Evolutionary conservation across 2,888 invertebrate genomes (phyloP), one percentile per base, ranked within the genome.

Genomic region (Limnephilus lunatus): DNA sequence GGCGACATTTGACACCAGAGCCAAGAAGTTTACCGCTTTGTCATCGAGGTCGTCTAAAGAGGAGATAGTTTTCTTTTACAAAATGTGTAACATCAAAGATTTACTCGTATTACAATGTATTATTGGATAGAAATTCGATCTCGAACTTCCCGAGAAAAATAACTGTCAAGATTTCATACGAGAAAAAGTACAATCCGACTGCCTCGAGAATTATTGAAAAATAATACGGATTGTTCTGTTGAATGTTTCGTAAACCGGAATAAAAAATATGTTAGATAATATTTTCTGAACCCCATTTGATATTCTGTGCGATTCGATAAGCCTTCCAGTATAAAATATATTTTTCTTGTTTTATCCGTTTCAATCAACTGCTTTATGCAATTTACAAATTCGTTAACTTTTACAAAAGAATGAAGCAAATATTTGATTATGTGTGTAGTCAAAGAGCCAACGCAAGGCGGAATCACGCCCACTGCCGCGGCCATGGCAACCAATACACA

Each of bases 401-500:
- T 68, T 68, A 68, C 68, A 9, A 25, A 68, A 68, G 68, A 25
- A n/a, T 68, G 68, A n/a, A 68, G 25, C 68, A n/a, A 68, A 68
- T 68, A 68, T 68, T 68, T 68, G 68, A n/a, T 68, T n/a, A 68
- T 68, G 25, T 68, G 9, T 68, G 25, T 68, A n/a, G 25, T 25
- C 25, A 9, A 68, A 68, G 25, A n/a, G 5, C 68, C 25, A 25
- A 9, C 25, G 25, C 25, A 25, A 68, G n/a, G 25, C 68, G 25
- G n/a, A 25, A 68, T 68, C 68, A 68, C 68, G 68, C 68, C 68
- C n/a, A 25, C n/a, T 7, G n/a, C 68, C 2, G 35, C 83, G 83
- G 32, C 19, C 83, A 83, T 83, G 35, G 83, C 83, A 83, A 83
- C 83, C 83, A 35, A 83, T 83, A 83, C 83, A 83, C 83, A 83